Percentiles rank a stretch among this genome's conserved stretches.
phyloP scores from a whole-genome alignment of 2,113 vertebrate species.

The Bos javanicus region DNA sequence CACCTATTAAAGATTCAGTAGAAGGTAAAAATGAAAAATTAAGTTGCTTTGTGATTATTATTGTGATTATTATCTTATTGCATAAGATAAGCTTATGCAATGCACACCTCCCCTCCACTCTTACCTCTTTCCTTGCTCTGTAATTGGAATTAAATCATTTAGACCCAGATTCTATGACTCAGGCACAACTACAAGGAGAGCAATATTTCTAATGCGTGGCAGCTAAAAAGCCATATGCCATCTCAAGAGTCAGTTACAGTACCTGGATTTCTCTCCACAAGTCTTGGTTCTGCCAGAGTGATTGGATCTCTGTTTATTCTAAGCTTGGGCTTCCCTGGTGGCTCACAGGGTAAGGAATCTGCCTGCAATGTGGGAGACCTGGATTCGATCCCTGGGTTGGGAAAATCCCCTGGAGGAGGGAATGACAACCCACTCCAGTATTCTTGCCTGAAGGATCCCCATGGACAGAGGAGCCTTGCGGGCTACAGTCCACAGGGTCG shows the following conservation, averaged over 20 bases:
- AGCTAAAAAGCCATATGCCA: not conserved
- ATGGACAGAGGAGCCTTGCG: not conserved
- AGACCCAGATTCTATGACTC: not conserved
- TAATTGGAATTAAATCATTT: not conserved
- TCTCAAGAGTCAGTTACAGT: not conserved
- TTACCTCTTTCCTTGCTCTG: not conserved
- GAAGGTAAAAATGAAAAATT: not conserved
- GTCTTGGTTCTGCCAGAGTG: not conserved
- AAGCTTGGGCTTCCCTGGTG: not conserved
- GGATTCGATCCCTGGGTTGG: not conserved
- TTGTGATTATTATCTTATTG: too few relatives aligned
- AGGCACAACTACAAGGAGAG: not conserved
- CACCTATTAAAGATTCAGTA: not conserved
- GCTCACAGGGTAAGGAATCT: not conserved
- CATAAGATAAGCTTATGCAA: not conserved
- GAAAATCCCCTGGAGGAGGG: not conserved
- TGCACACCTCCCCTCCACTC: not conserved
- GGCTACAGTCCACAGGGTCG: not conserved
- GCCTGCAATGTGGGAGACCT: not conserved
- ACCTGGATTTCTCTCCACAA: not conserved
- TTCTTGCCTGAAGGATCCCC: not conserved
- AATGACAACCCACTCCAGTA: not conserved
- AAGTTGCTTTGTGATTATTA: not conserved
- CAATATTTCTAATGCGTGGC: not conserved
- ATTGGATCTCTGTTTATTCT: not conserved